phyloP scores from a whole-genome alignment of 2,113 vertebrate genomes.

The Philantomba maxwellii region DNA sequence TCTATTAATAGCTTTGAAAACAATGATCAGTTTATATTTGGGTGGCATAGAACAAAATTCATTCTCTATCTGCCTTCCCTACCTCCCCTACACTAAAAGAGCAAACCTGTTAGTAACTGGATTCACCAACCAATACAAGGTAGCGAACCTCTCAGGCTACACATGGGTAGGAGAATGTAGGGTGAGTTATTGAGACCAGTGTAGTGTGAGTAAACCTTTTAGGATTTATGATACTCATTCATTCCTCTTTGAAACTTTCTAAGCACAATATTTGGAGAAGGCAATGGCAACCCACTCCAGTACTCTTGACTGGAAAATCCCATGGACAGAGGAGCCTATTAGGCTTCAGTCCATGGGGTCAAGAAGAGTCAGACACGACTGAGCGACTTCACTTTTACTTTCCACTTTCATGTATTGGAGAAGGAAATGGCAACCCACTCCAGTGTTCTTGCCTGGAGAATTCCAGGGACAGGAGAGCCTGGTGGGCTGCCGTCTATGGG shows the following conservation, averaged over 20 bases:
- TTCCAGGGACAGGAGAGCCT: accelerated
- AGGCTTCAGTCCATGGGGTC: too few species aligned
- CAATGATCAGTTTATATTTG: background rate
- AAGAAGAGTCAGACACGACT: too few species aligned
- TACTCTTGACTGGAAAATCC: too few species aligned
- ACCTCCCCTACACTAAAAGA: background rate
- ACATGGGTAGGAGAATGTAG: accelerated
- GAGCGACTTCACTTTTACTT: too few species aligned
- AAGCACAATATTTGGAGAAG: background rate
- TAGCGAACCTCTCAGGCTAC: background rate
- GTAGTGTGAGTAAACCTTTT: background rate
- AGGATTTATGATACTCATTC: background rate
- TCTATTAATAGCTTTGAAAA: background rate
- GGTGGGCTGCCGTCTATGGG: too few species aligned
- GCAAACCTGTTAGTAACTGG: background rate
- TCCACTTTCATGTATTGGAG: too few species aligned
- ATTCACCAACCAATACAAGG: background rate
- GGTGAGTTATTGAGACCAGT: background rate
- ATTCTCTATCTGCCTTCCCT: background rate
- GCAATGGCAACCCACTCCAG: too few species aligned
- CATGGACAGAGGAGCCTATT: too few species aligned
- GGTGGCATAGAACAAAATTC: background rate
- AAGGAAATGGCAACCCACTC: too few species aligned
- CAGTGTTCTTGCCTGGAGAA: too few species aligned
- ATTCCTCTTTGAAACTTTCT: background rate